These are phyloP conservation scores for Larimichthys polyactis DNA, from an alignment of 2,113 vertebrate genomes.

Conservation along the genomic window DNA sequence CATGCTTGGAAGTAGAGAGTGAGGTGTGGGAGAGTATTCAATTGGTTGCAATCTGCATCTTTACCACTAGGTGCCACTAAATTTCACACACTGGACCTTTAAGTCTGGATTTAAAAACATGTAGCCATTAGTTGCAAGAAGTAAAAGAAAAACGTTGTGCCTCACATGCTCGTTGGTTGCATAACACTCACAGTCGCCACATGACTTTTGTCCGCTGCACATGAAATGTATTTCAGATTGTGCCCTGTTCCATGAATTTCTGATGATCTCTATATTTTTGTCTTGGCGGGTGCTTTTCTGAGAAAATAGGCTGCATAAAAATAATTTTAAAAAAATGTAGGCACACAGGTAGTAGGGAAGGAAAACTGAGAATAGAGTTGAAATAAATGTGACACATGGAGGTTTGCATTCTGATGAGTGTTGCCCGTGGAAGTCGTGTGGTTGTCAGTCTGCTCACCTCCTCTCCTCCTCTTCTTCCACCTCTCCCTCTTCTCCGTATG, in stretches of 20 bases:
- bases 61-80: no score
- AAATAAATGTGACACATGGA: constrained; percentile 62
- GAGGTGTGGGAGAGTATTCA: no score
- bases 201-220: neutral
- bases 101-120: no score
- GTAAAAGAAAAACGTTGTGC: neutral
- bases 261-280: neutral
- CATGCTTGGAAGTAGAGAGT: no score
- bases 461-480: constrained; percentile 73
- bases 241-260: neutral
- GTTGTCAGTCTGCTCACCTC: constrained; percentile 76
- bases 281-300: neutral
- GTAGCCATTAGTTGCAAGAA: neutral
- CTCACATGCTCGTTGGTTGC: neutral
- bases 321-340: neutral
- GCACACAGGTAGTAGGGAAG: neutral
- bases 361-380: constrained; percentile 13
- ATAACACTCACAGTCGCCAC: neutral
- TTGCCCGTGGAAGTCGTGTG: constrained; percentile 80
- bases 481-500: constrained; percentile 71
- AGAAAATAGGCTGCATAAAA: constrained; percentile 3
- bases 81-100: no score
- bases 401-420: constrained; percentile 78
- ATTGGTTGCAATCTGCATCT: no score
- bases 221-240: neutral